These are phyloP conservation scores for Ascidia mentula DNA, from an alignment of 23 tunicate species.

Conservation along the genomic window DNA sequence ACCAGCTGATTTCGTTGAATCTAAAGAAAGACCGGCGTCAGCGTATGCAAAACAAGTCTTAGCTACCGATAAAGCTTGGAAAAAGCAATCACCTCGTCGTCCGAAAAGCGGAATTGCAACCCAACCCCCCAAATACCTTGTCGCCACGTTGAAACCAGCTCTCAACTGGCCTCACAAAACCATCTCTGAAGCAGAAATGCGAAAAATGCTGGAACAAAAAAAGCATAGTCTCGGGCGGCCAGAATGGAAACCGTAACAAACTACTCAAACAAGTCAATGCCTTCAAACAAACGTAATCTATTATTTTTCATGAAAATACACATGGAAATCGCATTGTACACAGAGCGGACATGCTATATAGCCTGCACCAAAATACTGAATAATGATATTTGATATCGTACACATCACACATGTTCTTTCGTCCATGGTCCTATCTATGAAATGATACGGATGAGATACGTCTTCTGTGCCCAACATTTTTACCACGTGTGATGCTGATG, in stretches of 20 bases:
- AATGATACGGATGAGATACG: no score
- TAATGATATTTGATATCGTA: no score
- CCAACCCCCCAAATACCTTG: constrained; percentile 77
- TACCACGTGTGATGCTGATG: no score
- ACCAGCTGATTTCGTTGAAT: neutral
- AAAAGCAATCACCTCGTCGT: neutral
- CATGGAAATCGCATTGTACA: no score
- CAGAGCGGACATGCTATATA: no score
- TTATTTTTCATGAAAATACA: no score
- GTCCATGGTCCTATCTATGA: no score
- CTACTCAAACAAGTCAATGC: no score
- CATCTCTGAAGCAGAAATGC: constrained; percentile 61
- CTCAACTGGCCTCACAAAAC: constrained; percentile 53
- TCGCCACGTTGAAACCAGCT: constrained; percentile 40
- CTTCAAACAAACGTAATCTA: no score
- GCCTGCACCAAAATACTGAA: no score
- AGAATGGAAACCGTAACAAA: constrained; percentile 63
- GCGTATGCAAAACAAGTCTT: neutral
- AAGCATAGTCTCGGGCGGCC: constrained; percentile 38
- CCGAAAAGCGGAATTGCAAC: constrained; percentile 30
- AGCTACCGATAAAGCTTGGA: neutral
- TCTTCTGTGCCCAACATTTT: no score
- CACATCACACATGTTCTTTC: no score
- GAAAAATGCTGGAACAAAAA: constrained; percentile 38
- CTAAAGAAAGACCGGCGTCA: neutral